A percentile compares a stretch with the other conserved stretches of the same genome.
phyloP scores from a whole-genome alignment of 1,140 invertebrate species.

The Periplaneta americana region DNA sequence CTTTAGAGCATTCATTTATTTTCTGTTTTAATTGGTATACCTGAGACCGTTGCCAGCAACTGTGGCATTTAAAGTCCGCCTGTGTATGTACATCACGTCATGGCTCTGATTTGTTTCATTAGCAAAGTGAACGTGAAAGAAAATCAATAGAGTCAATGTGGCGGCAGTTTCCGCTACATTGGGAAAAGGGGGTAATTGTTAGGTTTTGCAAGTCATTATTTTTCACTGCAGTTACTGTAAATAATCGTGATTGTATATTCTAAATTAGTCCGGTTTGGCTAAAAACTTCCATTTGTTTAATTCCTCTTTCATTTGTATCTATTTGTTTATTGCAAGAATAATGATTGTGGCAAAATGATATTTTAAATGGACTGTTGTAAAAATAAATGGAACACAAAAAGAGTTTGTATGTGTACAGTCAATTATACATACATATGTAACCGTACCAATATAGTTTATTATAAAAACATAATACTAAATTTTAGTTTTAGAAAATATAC shows the following conservation, averaged over 20 bases:
- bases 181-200: background rate
- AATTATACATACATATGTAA: too few relatives aligned
- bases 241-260: background rate
- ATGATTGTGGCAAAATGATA: background rate
- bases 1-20: too few relatives aligned
- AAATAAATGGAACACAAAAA: too few relatives aligned
- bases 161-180: background rate
- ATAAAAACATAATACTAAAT: too few relatives aligned
- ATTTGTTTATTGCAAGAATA: background rate
- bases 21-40: background rate
- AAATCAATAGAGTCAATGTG: background rate
- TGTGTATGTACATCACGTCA: too few relatives aligned
- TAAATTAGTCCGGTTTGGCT: background rate
- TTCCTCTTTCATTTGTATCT: background rate
- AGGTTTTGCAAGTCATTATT: background rate
- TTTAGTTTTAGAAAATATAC: too few relatives aligned
- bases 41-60: background rate
- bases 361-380: too few relatives aligned
- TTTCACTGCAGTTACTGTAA: background rate
- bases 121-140: background rate
- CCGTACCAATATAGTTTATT: too few relatives aligned
- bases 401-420: too few relatives aligned
- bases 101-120: background rate
- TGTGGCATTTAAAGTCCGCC: background rate
- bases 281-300: background rate